These are phyloP conservation scores for Chelon labrosus DNA, from an alignment of 2,797 vertebrate genomes.

Conservation along the genomic window DNA sequence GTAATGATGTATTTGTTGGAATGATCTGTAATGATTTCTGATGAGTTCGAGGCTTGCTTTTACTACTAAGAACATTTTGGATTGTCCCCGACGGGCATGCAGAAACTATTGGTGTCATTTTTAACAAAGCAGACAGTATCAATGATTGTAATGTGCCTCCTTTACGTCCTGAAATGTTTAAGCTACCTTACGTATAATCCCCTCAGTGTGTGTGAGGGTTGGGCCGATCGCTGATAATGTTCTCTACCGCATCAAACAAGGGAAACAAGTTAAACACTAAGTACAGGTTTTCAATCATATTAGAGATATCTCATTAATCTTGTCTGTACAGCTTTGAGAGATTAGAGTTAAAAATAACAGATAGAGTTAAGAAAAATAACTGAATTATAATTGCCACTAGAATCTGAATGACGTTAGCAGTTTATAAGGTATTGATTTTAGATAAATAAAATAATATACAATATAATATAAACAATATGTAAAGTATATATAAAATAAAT, in stretches of 20 bases:
- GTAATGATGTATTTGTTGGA: no score
- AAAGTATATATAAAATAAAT: no score
- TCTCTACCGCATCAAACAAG: neutral
- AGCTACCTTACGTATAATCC: neutral
- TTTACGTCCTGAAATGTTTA: neutral
- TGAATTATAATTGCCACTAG: neutral
- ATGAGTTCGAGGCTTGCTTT: no score
- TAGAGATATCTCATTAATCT: neutral
- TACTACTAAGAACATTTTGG: no score
- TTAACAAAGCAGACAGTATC: neutral
- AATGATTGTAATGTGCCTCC: neutral
- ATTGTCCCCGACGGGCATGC: no score
- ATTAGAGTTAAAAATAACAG: neutral
- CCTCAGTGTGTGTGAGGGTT: neutral
- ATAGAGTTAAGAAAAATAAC: no score
- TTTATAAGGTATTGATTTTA: no score
- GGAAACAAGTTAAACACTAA: conserved; percentile 3
- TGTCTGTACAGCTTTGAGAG: neutral
- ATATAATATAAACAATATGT: no score
- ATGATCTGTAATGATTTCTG: no score
- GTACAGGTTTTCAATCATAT: conserved; percentile 11
- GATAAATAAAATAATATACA: no score
- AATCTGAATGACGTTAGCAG: neutral
- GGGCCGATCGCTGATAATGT: neutral
- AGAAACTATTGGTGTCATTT: no score